Conservation (phyloP, 23 tunicate species). For the Aplidium turbinatum region DNA sequence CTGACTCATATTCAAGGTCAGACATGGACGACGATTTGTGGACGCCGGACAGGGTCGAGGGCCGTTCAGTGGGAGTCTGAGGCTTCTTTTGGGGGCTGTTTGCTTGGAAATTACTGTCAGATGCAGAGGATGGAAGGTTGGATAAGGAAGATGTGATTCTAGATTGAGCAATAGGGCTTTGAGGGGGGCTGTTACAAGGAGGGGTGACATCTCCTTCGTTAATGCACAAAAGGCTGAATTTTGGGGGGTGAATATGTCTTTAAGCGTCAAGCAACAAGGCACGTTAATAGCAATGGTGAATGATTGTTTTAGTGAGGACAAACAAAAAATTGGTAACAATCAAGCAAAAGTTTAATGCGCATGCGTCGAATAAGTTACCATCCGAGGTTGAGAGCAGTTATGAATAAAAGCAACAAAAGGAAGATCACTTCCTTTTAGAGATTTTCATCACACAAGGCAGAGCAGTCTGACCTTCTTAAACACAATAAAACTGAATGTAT, state of each 20-base stretch:
- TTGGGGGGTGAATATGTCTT: slow-evolving; percentile 35
- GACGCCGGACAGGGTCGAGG: slow-evolving; percentile 2
- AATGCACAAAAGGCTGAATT: slow-evolving; percentile 61
- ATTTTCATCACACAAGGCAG: neutral
- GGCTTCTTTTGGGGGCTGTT: slow-evolving; percentile 11
- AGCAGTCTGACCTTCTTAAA: neutral
- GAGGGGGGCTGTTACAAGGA: slow-evolving; percentile 40
- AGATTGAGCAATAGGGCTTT: slow-evolving; percentile 46
- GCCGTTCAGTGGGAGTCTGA: slow-evolving; percentile 21
- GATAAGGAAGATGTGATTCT: slow-evolving; percentile 38
- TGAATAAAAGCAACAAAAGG: neutral
- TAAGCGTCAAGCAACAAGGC: neutral
- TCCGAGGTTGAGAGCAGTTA: no score
- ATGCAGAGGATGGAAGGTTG: slow-evolving; percentile 42
- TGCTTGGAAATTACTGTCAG: slow-evolving; percentile 54
- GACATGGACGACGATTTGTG: slow-evolving; percentile 80
- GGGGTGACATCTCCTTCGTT: slow-evolving; percentile 60
- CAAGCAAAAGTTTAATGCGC: no score
- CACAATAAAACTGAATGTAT: neutral
- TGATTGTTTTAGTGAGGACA: neutral
- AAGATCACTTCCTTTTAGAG: neutral
- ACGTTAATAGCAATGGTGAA: neutral
- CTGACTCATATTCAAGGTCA: slow-evolving; percentile 87
- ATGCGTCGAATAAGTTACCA: no score
- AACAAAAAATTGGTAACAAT: no score